Conservation (phyloP, 1,140 invertebrate species). For the Oedothorax gibbosus region DNA sequence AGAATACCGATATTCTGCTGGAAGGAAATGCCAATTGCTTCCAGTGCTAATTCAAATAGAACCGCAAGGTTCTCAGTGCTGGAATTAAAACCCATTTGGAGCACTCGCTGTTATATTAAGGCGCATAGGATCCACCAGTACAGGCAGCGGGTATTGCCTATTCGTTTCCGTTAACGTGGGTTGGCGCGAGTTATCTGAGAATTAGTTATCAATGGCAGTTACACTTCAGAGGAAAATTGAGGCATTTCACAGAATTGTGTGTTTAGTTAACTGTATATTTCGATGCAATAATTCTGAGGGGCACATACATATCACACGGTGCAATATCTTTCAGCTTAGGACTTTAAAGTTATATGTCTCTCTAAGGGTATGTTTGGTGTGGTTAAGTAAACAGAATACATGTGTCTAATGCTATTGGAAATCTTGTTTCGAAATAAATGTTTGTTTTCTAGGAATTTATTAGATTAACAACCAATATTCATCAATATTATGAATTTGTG, state of each 20-base stretch:
- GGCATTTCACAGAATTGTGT: not conserved
- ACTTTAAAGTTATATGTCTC: no score
- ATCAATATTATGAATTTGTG: no score
- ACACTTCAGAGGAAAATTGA: conserved; percentile 13
- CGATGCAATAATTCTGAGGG: not conserved
- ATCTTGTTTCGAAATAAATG: no score
- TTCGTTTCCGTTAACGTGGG: conserved; percentile 21
- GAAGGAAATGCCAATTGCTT: conserved; percentile 9
- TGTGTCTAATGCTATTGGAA: no score
- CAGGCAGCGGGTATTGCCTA: conserved; percentile 3
- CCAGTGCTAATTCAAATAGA: conserved; percentile 18
- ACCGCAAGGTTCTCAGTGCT: not conserved
- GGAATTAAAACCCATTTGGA: conserved; percentile 25
- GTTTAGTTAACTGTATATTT: conserved; percentile 12
- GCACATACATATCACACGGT: no score
- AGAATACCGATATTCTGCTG: not conserved
- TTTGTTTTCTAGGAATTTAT: no score
- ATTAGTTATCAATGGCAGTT: conserved; percentile 24
- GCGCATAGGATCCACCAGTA: conserved; percentile 3
- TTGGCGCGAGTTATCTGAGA: conserved; percentile 22
- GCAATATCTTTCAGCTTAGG: no score
- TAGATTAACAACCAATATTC: no score
- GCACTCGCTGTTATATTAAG: conserved; percentile 3
- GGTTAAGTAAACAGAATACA: no score
- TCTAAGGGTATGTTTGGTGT: no score